These are phyloP conservation scores for Hippocampus abdominalis DNA, from an alignment of 2,113 vertebrate species.

Conservation along the genomic window DNA sequence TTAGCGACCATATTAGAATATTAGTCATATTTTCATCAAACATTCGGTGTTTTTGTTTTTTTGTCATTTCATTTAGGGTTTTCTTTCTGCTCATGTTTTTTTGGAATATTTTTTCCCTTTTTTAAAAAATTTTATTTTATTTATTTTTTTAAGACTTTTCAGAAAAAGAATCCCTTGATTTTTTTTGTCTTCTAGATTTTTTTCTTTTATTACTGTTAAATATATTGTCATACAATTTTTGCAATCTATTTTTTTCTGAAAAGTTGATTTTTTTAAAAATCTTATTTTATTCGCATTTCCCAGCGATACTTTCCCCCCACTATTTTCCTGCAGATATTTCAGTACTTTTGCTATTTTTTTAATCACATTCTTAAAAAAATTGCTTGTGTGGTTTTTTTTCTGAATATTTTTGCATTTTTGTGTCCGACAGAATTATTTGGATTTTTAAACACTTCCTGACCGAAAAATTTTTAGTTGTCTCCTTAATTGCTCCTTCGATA, in stretches of 20 bases:
- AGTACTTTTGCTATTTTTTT: too few species aligned
- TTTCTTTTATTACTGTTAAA: too few species aligned
- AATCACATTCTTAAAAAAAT: too few species aligned
- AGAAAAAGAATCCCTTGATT: background rate
- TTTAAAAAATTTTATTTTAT: too few species aligned
- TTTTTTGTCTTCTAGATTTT: background rate
- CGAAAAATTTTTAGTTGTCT: conserved; percentile 40
- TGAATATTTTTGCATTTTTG: too few species aligned
- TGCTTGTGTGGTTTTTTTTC: too few species aligned
- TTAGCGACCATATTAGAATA: too few species aligned
- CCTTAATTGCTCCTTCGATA: conserved; percentile 67
- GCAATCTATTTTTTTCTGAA: background rate
- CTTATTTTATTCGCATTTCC: background rate
- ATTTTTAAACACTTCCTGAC: background rate
- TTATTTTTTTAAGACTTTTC: background rate
- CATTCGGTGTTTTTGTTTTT: too few species aligned
- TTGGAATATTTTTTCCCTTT: background rate
- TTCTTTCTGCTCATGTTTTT: background rate
- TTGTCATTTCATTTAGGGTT: too few species aligned
- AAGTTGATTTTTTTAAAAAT: background rate
- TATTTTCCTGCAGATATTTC: background rate
- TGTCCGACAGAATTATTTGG: background rate
- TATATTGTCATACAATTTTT: background rate
- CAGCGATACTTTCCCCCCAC: too few species aligned
- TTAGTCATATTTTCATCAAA: too few species aligned